These are phyloP conservation scores for Cordilura impudica DNA, from an alignment of 2,888 invertebrate species.

Conservation along the genomic window DNA sequence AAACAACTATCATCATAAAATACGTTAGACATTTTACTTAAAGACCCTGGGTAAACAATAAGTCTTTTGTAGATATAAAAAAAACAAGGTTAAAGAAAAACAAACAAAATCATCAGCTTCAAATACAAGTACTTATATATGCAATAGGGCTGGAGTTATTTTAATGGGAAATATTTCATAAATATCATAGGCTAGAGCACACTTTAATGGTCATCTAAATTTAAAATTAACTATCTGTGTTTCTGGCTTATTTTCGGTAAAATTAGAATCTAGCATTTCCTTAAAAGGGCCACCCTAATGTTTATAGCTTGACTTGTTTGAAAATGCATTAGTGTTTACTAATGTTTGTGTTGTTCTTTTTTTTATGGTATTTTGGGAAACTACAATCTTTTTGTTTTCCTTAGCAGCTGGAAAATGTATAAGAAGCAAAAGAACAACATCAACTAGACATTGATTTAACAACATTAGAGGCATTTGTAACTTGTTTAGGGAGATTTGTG, in stretches of 20 bases:
- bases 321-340: constrained; percentile 56
- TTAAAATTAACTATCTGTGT: no score
- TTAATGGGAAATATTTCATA: not conserved
- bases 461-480: constrained; percentile 77
- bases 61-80: not conserved
- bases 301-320: constrained; percentile 4
- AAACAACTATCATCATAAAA: constrained; percentile 54
- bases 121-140: constrained; percentile 18
- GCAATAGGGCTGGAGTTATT: not conserved
- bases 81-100: constrained; percentile 4
- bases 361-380: not conserved
- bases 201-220: no score
- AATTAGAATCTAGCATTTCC: no score
- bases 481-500: constrained; percentile 69
- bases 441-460: constrained; percentile 75
- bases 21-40: constrained; percentile 59
- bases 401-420: constrained; percentile 5
- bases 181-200: no score
- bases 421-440: constrained; percentile 25
- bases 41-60: constrained; percentile 44
- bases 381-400: constrained; percentile 32
- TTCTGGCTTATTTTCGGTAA: no score
- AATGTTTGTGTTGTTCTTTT: constrained; percentile 52
- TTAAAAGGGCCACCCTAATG: not conserved
- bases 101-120: constrained; percentile 27